These are phyloP conservation scores for Muscicapa striata DNA, from an alignment of 2,797 vertebrate genomes.

Conservation along the genomic window DNA sequence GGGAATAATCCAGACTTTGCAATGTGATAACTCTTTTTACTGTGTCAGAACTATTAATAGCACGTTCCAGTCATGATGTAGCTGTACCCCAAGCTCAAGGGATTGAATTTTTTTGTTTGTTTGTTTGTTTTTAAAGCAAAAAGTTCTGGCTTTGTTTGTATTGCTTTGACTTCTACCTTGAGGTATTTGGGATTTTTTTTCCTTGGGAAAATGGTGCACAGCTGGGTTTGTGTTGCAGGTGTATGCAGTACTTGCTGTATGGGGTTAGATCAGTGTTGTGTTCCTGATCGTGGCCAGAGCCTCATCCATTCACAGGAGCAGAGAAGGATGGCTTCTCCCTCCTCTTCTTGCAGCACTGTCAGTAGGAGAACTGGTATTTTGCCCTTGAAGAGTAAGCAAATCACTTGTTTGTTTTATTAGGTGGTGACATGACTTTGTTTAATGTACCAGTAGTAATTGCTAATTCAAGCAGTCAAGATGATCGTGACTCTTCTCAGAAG, in stretches of 20 bases:
- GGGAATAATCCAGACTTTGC: slow-evolving; percentile 26
- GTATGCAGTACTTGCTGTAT: background rate
- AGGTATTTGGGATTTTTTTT: background rate
- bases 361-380: background rate
- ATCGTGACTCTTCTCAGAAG: background rate
- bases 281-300: background rate
- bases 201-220: too few relatives aligned
- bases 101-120: background rate
- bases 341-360: background rate
- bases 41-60: slow-evolving; percentile 19
- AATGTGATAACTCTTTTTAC: background rate
- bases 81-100: background rate
- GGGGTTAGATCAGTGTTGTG: too few relatives aligned
- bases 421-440: background rate
- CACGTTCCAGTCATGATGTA: background rate
- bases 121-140: background rate
- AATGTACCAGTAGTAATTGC: background rate
- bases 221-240: background rate
- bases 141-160: background rate
- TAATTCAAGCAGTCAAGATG: background rate
- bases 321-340: background rate
- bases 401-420: background rate
- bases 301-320: background rate
- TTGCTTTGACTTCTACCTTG: background rate
- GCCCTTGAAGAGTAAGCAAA: background rate